Percentiles rank a stretch among this genome's conserved stretches.
phyloP scores from a whole-genome alignment of 2,888 invertebrate species.

The Euzophera pinguis region DNA sequence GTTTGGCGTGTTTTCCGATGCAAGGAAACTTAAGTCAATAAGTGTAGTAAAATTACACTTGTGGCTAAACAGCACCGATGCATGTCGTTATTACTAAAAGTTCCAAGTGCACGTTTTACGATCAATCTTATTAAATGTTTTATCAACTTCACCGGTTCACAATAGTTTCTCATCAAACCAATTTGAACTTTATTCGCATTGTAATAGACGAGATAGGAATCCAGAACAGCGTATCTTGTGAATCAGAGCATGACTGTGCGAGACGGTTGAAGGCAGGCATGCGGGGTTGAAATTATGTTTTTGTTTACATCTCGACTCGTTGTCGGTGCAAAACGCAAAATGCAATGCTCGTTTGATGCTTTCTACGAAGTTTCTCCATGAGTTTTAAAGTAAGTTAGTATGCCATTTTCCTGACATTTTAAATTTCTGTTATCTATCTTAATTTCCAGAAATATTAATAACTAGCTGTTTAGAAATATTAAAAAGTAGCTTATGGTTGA shows the following conservation, averaged over 20 bases:
- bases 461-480: no score
- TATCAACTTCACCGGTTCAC: not conserved
- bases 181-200: not conserved
- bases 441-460: no score
- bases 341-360: not conserved
- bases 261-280: not conserved
- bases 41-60: no score
- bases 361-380: not conserved
- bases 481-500: no score
- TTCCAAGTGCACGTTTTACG: slow-evolving; percentile 6
- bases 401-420: no score
- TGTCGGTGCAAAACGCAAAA: not conserved
- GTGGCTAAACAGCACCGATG: no score
- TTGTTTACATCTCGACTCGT: slow-evolving; percentile 2
- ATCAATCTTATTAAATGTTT: not conserved
- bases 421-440: no score
- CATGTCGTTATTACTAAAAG: not conserved
- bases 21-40: no score
- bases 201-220: not conserved
- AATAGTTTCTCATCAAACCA: not conserved
- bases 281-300: slow-evolving; percentile 5
- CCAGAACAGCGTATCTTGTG: not conserved
- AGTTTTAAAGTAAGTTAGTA: not conserved
- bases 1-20: no score
- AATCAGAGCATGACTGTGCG: slow-evolving; percentile 2